Percentiles rank a stretch among this genome's conserved stretches.
These are phyloP conservation scores for Acanthurus lineatus DNA, from an alignment of 2,797 vertebrate genomes.

Conservation along the genomic window DNA sequence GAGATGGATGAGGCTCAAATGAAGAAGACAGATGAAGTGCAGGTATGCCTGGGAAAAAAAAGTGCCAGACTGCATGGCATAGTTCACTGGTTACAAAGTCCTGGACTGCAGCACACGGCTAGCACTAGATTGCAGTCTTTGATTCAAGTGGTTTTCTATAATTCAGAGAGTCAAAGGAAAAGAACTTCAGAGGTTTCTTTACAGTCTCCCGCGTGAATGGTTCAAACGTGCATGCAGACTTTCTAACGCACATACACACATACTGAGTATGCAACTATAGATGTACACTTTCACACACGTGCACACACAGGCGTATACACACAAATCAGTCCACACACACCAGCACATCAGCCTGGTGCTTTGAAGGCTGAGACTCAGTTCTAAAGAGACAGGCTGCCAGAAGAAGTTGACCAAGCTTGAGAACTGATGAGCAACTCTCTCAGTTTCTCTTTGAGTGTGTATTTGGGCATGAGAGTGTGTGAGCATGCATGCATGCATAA, in stretches of 20 bases:
- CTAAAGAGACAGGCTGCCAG: conserved; percentile 65
- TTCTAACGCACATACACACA: conserved; percentile 23
- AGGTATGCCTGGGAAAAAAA: conserved; percentile 42
- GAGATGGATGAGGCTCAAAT: conserved; percentile 55
- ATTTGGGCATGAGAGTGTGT: conserved; percentile 16
- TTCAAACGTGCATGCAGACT: conserved; percentile 60
- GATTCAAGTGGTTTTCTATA: conserved; percentile 75
- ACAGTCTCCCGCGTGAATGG: conserved; percentile 59
- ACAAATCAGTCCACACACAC: conserved; percentile 11
- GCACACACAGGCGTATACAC: conserved; percentile 18
- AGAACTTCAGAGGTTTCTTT: conserved; percentile 76
- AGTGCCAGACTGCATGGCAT: conserved; percentile 37
- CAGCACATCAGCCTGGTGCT: conserved; percentile 46
- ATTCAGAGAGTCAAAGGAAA: conserved; percentile 74
- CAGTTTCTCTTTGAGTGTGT: conserved; percentile 34
- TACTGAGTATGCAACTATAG: conserved; percentile 17
- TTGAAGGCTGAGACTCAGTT: conserved; percentile 69
- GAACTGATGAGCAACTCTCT: conserved; percentile 62
- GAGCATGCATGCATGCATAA: too few relatives aligned
- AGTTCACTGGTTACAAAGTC: conserved; percentile 46
- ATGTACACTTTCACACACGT: conserved; percentile 5
- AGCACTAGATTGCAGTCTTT: conserved; percentile 57
- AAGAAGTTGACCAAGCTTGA: conserved; percentile 60
- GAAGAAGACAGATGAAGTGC: conserved; percentile 51
- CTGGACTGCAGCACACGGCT: conserved; percentile 45